Percentiles rank a stretch among this genome's conserved stretches.
These are phyloP conservation scores for Meda fulgida DNA, from an alignment of 2,797 vertebrate genomes.

Conservation along the genomic window DNA sequence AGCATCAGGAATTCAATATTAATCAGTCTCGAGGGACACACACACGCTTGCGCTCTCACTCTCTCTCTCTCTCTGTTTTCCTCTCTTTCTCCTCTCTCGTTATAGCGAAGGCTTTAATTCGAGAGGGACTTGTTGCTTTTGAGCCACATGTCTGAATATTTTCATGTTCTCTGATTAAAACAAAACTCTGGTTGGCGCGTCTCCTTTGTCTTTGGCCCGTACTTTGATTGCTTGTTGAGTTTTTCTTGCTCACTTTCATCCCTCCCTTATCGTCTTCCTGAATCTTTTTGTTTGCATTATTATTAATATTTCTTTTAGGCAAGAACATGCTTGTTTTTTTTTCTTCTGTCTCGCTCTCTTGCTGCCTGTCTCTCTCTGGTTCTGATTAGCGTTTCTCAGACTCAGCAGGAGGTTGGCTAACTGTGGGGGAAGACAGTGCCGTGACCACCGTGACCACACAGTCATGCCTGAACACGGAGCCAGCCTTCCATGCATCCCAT, in stretches of 20 bases:
- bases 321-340: slow-evolving; percentile 40
- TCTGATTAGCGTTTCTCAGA: slow-evolving; percentile 51
- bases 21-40: slow-evolving; percentile 84
- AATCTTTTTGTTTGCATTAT: slow-evolving; percentile 34
- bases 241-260: slow-evolving; percentile 67
- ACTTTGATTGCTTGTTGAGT: slow-evolving; percentile 74
- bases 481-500: slow-evolving; percentile 49
- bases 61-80: slow-evolving; percentile 32
- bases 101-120: slow-evolving; percentile 74
- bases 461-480: slow-evolving; percentile 48
- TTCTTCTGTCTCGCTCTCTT: background rate
- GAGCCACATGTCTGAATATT: slow-evolving; percentile 74
- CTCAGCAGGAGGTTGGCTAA: slow-evolving; percentile 43
- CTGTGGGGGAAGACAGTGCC: slow-evolving; percentile 50
- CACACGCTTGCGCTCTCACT: background rate
- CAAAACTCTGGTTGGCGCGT: slow-evolving; percentile 64
- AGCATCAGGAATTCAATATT: slow-evolving; percentile 84
- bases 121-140: slow-evolving; percentile 72
- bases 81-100: slow-evolving; percentile 43
- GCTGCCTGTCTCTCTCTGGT: slow-evolving; percentile 38
- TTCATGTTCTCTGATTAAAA: slow-evolving; percentile 79
- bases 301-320: background rate
- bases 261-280: slow-evolving; percentile 63
- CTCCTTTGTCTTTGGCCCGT: slow-evolving; percentile 49
- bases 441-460: slow-evolving; percentile 42